Base-by-base conservation (phyloP, 2,113 vertebrate species). In the Emydocephalus ijimae region DNA sequence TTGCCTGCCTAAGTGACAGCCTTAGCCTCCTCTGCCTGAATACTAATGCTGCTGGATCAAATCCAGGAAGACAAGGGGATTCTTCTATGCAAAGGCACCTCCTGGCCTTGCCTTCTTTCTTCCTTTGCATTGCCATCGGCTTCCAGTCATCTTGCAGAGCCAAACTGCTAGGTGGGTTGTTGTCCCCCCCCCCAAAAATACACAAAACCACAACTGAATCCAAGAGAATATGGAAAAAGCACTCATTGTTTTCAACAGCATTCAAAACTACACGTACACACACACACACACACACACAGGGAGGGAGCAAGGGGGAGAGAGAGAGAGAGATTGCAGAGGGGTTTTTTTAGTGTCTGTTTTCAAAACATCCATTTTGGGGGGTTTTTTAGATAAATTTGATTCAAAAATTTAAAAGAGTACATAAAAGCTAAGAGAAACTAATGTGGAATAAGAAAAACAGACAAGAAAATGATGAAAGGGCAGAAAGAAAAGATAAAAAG, bases 1-100 rank as follows among this genome's bases (percentile, higher is more conserved):
- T 92, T n/a, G 87, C 61, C 91, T 81, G 91, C 55, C 91, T 92
- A 87, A 69, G 56, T 29, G 24, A 86, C 52, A 55, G 61, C 87
- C 50, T 43, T 10, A 3, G 61, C 23, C 10, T 12, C 88, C 87
- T 5, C 87, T 15, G 64, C 59, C 91, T 29, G 91, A 89, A 92
- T 92, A 45, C 52, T 89, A 92, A 92, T 57, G 39, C 8, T 1
- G 9, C 23, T 14, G 7, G 20, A 81, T 39, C 34, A 81, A 81
- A 43, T 81, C 74, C 74, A 81, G 74, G 18, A 34, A 81, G 34
- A 39, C 74, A 20, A 26, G 43, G 43, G 85, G 85, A 48, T 87
- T 87, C 26, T 87, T 87, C 85, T 87, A 24, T 14, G 24, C 69
- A 24, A 9, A 9, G 20, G 57, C 24, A 56, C 43, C 55, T 91